Base-by-base conservation (phyloP, 2,888 invertebrate species). In the Acleris literana region DNA sequence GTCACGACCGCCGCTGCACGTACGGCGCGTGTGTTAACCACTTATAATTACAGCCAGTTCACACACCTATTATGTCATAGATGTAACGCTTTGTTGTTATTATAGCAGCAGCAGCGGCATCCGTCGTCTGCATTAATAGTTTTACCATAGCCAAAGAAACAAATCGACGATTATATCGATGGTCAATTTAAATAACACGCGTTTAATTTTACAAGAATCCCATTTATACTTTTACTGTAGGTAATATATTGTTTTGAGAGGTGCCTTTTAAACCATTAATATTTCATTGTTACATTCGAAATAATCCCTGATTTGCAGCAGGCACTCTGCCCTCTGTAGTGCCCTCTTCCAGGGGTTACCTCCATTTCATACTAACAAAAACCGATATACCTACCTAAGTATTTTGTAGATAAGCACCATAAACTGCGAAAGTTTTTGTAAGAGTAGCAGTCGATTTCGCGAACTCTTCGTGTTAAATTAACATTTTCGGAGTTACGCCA, bases 1-100 rank as follows among this genome's bases (percentile, higher is more conserved):
- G 84, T 86, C 86, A 81, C 80, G 79, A 86, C 78, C 74, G 74
- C 80, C 85, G 84, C 85, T 80, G 80, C 73, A 77, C 82, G 83
- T 83, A 77, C 77, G 77, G 80, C 77, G 82, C 77, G 78, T 81
- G 82, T 84, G 81, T 79, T 82, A 77, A 76, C 77, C 56, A 44
- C 55, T 48, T 79, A 72, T 80, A 81, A 78, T 79, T 82, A 76
- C 76, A 72, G 70, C 76, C 77, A 39, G 56, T 57, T 66, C 52
- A 79, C 76, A 71, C 73, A 72, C 71, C 70, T 69, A 74, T 76
- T 74, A 76, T 77, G 74, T 74, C 74, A 72, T 68, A 72, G 72
- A 71, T 63, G 68, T 57, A 63, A 57, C 6, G 52, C 65, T 69
- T 63, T 69, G 69, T 68, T 68, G 62, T 55, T 57, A 39, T 55